A percentile compares a stretch with the other conserved stretches of the same genome.
phyloP scores from a whole-genome alignment of 1,140 invertebrate species.

The Spodoptera frugiperda region DNA sequence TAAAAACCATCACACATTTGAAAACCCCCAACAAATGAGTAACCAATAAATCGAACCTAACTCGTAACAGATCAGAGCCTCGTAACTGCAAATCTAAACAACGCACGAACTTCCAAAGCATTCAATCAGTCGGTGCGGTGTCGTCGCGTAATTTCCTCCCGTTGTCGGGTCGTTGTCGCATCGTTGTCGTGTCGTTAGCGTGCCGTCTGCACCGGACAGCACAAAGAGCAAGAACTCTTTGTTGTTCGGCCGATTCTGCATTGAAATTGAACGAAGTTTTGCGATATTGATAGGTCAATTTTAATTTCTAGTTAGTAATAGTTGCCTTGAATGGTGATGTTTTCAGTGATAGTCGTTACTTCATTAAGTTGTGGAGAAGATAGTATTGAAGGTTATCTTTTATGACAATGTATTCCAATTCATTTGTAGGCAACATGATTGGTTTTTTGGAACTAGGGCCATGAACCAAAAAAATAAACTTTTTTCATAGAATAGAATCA shows the following conservation, averaged over 20 bases:
- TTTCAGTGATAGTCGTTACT: not conserved
- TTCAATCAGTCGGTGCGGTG: constrained; percentile 47
- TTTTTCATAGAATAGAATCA: no score
- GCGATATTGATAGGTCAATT: constrained; percentile 46
- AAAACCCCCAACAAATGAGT: not conserved
- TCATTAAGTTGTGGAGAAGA: not conserved
- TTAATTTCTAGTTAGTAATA: constrained; percentile 35
- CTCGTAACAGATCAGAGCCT: not conserved
- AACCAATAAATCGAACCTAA: not conserved
- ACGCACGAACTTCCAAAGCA: constrained; percentile 15
- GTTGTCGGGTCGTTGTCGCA: constrained; percentile 11
- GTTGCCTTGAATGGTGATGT: not conserved
- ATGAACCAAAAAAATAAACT: no score
- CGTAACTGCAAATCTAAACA: constrained; percentile 8
- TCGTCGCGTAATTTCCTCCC: constrained; percentile 56
- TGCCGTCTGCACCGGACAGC: constrained; percentile 44
- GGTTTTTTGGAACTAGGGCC: no score
- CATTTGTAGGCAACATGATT: no score
- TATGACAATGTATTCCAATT: no score
- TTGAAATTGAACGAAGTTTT: constrained; percentile 41
- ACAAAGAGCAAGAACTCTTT: constrained; percentile 52
- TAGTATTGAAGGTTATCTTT: not conserved
- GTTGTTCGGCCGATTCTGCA: constrained; percentile 43
- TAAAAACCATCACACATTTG: not conserved
- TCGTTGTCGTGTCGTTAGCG: constrained; percentile 42